Evolutionary conservation across 2,113 vertebrate genomes (phyloP).

Genomic region (Lycaon pictus): DNA sequence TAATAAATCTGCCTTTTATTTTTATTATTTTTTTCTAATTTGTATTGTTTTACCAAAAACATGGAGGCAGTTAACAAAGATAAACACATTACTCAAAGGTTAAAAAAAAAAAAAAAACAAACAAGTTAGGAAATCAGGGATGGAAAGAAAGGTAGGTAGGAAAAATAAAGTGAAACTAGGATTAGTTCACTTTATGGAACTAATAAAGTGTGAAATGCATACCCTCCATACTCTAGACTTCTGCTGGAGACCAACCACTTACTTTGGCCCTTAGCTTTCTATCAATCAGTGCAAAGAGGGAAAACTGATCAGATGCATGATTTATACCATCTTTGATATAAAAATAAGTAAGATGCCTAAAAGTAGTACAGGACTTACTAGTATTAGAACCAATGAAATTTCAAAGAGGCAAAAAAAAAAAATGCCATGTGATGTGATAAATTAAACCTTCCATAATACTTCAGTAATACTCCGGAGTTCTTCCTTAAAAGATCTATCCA

Average conservation of each 20-base stretch:
- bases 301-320: not conserved
- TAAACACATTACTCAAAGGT: not conserved
- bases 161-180: not conserved
- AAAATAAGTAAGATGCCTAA: slow-evolving; percentile 19
- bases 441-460: not conserved
- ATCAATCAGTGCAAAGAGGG: not conserved
- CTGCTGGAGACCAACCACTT: not conserved
- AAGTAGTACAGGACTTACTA: not conserved
- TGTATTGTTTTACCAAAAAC: not conserved
- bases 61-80: not conserved
- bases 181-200: not conserved
- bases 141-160: not conserved
- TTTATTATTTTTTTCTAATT: slow-evolving; percentile 18
- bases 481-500: not conserved
- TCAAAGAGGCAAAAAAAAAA: not conserved
- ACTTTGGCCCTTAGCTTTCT: not conserved
- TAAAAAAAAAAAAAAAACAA: slow-evolving; percentile 16
- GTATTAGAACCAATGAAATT: not conserved
- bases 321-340: not conserved
- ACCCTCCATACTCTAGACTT: not conserved
- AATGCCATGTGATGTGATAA: not conserved
- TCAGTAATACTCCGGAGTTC: not conserved
- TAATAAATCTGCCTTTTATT: not conserved
- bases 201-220: not conserved
- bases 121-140: not conserved